Percentiles rank a stretch among this genome's conserved stretches.
phyloP scores from a whole-genome alignment of 2,888 invertebrate genomes.

The Caenorhabditis doughertyi region DNA sequence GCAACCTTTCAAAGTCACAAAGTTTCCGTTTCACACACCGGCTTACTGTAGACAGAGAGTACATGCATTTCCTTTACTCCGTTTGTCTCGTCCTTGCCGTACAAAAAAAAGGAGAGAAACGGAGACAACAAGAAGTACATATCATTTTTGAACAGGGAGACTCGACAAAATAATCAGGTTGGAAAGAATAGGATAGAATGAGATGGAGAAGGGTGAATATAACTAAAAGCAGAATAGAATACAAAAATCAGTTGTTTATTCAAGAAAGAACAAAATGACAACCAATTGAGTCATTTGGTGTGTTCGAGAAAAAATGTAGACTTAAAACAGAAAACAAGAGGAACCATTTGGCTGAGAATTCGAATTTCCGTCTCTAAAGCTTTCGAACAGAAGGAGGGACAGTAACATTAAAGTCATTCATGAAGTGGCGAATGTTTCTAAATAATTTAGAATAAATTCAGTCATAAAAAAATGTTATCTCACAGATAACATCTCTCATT shows the following conservation, averaged over 20 bases:
- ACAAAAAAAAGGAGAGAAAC: background rate
- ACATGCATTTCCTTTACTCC: background rate
- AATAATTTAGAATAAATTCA: too few species aligned
- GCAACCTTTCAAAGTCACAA: constrained; percentile 38
- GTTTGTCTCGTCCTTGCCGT: background rate
- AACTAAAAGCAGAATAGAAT: background rate
- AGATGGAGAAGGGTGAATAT: background rate
- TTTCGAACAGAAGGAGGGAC: too few species aligned
- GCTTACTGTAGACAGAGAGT: background rate
- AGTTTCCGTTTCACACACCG: background rate
- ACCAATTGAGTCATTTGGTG: too few species aligned
- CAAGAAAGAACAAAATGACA: background rate
- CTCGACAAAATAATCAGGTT: background rate
- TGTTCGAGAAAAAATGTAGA: background rate
- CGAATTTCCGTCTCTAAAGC: too few species aligned
- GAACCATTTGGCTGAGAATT: too few species aligned
- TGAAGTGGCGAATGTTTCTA: too few species aligned
- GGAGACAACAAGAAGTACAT: constrained; percentile 40
- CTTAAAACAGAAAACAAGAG: background rate
- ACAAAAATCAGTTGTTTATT: background rate
- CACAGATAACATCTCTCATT: too few species aligned
- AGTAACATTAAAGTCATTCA: too few species aligned
- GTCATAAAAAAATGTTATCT: too few species aligned
- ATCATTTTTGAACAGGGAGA: constrained; percentile 36
- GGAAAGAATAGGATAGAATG: background rate